These are phyloP conservation scores for Emydocephalus ijimae DNA, from an alignment of 2,113 vertebrate genomes.

Conservation along the genomic window DNA sequence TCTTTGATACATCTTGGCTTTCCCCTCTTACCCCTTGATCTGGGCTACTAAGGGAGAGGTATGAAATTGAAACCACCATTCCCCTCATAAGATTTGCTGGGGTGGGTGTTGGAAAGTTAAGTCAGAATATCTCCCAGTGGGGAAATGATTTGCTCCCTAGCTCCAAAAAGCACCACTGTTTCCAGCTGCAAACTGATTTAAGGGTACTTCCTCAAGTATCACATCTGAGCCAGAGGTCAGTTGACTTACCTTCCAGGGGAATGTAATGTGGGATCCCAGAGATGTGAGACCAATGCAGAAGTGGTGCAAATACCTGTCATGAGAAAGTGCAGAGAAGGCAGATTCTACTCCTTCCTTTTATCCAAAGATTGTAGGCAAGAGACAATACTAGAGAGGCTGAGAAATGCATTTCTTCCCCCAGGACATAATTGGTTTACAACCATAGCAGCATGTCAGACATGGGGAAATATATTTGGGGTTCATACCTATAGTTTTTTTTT, in stretches of 20 bases:
- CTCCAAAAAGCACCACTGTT: background rate
- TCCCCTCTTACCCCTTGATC: background rate
- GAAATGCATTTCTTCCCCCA: background rate
- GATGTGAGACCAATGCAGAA: background rate
- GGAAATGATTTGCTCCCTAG: background rate
- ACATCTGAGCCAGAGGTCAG: background rate
- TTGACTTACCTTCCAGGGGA: background rate
- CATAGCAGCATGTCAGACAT: background rate
- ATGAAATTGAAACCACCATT: background rate
- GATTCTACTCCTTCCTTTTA: background rate
- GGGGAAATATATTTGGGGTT: background rate
- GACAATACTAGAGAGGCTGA: background rate
- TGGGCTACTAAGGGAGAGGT: background rate
- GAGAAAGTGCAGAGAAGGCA: background rate
- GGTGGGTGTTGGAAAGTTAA: background rate
- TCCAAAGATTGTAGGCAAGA: background rate
- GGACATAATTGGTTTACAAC: background rate
- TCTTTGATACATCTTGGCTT: background rate
- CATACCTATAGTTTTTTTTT: background rate
- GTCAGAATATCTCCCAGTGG: background rate
- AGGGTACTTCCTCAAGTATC: background rate
- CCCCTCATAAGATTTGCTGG: background rate
- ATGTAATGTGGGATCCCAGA: background rate
- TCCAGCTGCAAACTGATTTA: background rate
- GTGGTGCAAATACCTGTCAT: background rate